Evolutionary conservation across 2,797 vertebrate genomes (phyloP), one percentile per base, ranked within the genome.

Genomic region (Strix occidentalis): DNA sequence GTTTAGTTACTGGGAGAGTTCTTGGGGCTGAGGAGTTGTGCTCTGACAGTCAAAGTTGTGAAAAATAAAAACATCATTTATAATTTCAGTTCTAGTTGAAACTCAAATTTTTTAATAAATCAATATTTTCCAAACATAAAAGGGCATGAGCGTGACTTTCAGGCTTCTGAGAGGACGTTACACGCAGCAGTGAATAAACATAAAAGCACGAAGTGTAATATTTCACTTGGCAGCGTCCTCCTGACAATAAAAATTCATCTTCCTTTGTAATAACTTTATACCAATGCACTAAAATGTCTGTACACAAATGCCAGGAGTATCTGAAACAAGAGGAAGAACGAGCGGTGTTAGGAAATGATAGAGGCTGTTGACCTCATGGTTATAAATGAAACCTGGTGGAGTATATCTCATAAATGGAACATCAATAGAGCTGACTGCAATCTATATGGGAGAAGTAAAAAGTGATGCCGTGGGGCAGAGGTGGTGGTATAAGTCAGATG

Each of bases 221-320:
- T 83, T 95, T 92, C 92, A 85, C 89, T 89, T 37, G 71, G 89
- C 94, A 80, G 82, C 29, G 0, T 63, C 87, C 74, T 95, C 70
- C 89, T 92, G 91, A 89, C 93, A 64, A 56, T 83, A 77, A 89
- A 96, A 96, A 93, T 87, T 76, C 89, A 68, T 91, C 95, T 91
- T 94, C 60, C 64, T 85, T 70, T 77, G 84, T 83, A 85, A 87
- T 74, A 89, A 91, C 91, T 95, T 80, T 28, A 83, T 76, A 48
- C 31, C 54, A 46, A 33, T 12, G 43, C 48, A 13, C 79, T 77
- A 5, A 74, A 95, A 84, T 21, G n/a, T 29, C 78, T 80, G 71
- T 51, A 28, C 75, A 65, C 53, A 84, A 89, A 87, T 87, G 21
- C 76, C 89, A 65, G 77, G 57, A 76, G 41, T 19, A 25, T 10